Base-by-base conservation (phyloP, 2,797 vertebrate genomes). In the Amblyraja radiata region DNA sequence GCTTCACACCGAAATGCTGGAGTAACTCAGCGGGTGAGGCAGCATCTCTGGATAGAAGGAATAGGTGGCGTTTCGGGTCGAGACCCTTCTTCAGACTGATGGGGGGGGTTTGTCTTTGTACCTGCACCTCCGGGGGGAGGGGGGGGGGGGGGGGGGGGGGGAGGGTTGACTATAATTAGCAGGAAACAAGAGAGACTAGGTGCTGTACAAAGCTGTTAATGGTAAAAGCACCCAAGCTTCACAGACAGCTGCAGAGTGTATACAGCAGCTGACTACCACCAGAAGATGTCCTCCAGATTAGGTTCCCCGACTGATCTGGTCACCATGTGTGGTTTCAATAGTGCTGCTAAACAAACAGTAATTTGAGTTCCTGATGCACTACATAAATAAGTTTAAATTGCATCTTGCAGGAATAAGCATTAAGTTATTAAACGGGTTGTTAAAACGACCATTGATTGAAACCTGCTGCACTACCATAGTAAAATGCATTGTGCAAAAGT, bases 311-410 rank as follows among this genome's bases (percentile, higher is more conserved):
- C 61, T 65, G 84, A 88, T 88, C 84, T 88, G 84, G 61, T 68
- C 84, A 88, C 84, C 84, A 88, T 68, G 84, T 88, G 63, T 68
- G 84, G 84, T 68, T 88, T 32, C 61, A 88, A 32, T n/a, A 88
- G 84, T 68, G n/a, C 84, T 68, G 16, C 84, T 32, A 88, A 88
- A 88, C 84, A 88, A 88, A 68, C 84, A 88, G 84, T 68, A 88
- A 88, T 65, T 68, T 88, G 63, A 88, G 84, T 68, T 68, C 61
- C 61, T 68, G 84, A 32, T 9, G 6, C 7, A 68, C 84, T 68
- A 21, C 21, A 88, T 88, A 68, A 88, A 88, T 88, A 88, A 28
- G 36, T 88, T 63, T 36, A 68, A 88, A 88, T 88, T 88, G n/a
- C 63, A 36, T 68, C 46, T 54, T 68, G 63, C 84, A 68, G 84